Base-by-base conservation (phyloP, 2,113 vertebrate genomes). In the Ciconia stormi region DNA sequence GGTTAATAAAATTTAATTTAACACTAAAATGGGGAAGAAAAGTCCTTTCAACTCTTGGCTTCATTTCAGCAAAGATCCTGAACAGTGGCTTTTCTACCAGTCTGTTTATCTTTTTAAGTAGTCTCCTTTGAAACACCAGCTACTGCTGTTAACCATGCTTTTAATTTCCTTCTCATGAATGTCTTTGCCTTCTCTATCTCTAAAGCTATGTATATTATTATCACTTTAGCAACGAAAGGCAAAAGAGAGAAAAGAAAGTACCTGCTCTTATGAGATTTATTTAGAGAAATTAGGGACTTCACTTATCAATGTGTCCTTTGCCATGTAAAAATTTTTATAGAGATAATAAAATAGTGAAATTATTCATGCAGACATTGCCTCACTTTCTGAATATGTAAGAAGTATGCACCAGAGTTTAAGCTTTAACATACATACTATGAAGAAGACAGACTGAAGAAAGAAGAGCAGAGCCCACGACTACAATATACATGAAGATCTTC, bases 81-180 rank as follows among this genome's bases (percentile, higher is more conserved):
- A 93, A 87, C 46, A n/a, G 18, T 23, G 36, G 26, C 19, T 92
- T 87, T 85, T 87, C 42, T 63, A 67, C 3, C 27, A 85, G 26
- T 44, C 42, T 72, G n/a, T 89, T 79, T 76, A 71, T 23, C 38
- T 87, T 91, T 91, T 63, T 38, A 78, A 82, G 38, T 16, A 87
- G 49, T 69, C 14, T 82, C 61, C 36, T 63, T 47, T 76, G 65
- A 91, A 87, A 90, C 3, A 3, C 8, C 36, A 88, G 62, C 40
- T 88, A 50, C 47, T 79, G 34, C 9, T 91, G 26, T 52, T 76
- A 82, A 52, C 14, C 13, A 44, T 42, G 30, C 15, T 89, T 82
- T 82, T 67, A 44, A 67, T 65, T 93, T 90, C 47, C 62, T 70
- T 82, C 44, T 79, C 21, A 78, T 47, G n/a, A 7, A 67, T 12